Evolutionary conservation across 2,797 vertebrate species (phyloP).

Genomic region (Neosalanx taihuensis): DNA sequence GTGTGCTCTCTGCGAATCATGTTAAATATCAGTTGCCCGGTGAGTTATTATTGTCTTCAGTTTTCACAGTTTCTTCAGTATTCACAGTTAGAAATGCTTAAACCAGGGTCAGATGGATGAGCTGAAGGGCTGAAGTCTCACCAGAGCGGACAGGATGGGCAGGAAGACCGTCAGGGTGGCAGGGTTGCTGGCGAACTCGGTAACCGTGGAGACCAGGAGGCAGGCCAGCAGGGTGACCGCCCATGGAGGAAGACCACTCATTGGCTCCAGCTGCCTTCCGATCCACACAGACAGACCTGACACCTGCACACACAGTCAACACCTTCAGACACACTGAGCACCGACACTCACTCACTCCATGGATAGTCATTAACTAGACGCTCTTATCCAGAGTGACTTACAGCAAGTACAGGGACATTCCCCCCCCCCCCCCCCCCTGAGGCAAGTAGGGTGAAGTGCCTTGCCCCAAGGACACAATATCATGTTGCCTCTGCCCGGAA

Average conservation of each 20-base stretch:
- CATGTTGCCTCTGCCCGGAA: no score
- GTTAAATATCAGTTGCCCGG: no score
- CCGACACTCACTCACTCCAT: neutral
- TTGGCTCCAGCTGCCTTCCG: slow-evolving; percentile 90
- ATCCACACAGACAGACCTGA: slow-evolving; percentile 97
- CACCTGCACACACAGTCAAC: slow-evolving; percentile 68
- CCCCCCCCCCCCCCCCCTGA: no score
- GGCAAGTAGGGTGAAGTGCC: no score
- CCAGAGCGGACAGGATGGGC: slow-evolving; percentile 94
- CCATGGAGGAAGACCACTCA: slow-evolving; percentile 94
- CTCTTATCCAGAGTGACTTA: no score
- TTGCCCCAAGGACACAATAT: no score
- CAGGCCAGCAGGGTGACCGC: slow-evolving; percentile 91
- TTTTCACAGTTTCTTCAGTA: no score
- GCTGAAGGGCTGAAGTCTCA: slow-evolving; percentile 55
- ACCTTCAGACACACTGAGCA: slow-evolving; percentile 16
- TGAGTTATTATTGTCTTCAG: no score
- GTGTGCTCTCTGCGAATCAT: no score
- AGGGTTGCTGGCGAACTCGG: slow-evolving; percentile 96
- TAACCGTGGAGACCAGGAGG: slow-evolving; percentile 90
- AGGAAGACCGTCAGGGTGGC: slow-evolving; percentile 97
- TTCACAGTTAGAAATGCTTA: no score
- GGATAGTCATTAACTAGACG: no score
- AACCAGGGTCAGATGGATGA: neutral
- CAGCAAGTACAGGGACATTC: no score